Evolutionary conservation across 2,113 vertebrate species (phyloP), one percentile per base, ranked within the genome.

Genomic region (Aptenodytes patagonicus): DNA sequence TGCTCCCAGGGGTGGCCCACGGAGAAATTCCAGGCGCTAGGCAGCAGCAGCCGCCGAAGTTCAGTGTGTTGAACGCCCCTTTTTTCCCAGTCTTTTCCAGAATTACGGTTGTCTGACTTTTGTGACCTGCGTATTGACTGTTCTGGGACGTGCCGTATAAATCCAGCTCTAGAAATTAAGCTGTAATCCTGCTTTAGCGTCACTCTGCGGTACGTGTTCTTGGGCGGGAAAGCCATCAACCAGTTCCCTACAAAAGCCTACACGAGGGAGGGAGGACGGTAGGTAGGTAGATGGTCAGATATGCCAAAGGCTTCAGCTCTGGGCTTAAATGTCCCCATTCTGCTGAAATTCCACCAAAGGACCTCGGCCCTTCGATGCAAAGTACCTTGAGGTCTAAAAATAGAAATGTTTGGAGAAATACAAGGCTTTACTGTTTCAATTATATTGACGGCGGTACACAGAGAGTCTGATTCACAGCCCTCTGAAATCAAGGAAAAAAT

Each of bases 161-260:
- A 2, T 10, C 73, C 42, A 22, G 46, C 58, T n/a, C 47, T 21
- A 12, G 47, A 42, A 42, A n/a, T 21, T 4, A 13, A 52, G 61
- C 76, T 3, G 17, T 15, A 9, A 32, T 11, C 57, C 58, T 3
- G 2, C 47, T 26, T 6, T 15, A 9, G 29, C 60, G 13, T 40
- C 60, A 5, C 60, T 3, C 42, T 5, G 46, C 10, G 2, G 11
- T 14, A 6, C 6, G 2, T 11, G 31, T 6, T 17, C 36, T 21
- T 3, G 29, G 21, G 10, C 5, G 47, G 22, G 31, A 54, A 54
- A 34, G 17, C 16, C 31, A 3, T 7, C 36, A 28, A 7, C 17
- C 13, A 4, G 17, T 7, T 31, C 36, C 22, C 60, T 38, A 2
- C 28, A 16, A 6, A 21, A 17, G 25, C 20, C 2, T 5, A 5